Conservation (phyloP, 2,888 invertebrate genomes). For the Philopedon plagiatum region DNA sequence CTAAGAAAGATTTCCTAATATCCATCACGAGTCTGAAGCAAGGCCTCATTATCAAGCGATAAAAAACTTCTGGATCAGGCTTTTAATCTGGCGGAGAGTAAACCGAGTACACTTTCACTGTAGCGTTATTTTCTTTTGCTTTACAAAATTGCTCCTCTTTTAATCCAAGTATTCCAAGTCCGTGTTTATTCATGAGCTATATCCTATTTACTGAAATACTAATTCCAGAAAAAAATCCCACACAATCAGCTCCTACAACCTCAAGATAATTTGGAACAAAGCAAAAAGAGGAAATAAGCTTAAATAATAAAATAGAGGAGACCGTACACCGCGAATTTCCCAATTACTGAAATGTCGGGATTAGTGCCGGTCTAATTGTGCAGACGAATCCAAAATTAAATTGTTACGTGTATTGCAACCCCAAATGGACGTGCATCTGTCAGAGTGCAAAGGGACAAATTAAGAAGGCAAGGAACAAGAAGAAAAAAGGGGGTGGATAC, state of each 20-base stretch:
- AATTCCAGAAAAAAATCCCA: not conserved
- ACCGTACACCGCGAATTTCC: constrained; percentile 13
- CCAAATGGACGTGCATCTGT: constrained; percentile 39
- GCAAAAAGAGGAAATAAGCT: constrained; percentile 1
- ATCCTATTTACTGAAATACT: no score
- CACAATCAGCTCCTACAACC: not conserved
- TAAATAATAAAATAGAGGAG: constrained; percentile 14
- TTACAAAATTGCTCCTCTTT: no score
- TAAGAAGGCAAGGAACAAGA: constrained; percentile 1
- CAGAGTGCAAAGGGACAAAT: constrained; percentile 29
- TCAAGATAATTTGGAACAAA: not conserved
- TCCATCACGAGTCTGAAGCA: no score
- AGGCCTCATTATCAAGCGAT: no score
- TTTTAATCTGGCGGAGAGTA: no score
- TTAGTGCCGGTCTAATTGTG: constrained; percentile 37
- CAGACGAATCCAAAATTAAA: constrained; percentile 36
- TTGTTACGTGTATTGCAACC: constrained; percentile 38
- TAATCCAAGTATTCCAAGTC: no score
- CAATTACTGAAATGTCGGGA: constrained; percentile 39
- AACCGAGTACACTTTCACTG: no score
- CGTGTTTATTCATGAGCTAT: no score
- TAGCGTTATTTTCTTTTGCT: no score
- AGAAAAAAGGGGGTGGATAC: constrained; percentile 3
- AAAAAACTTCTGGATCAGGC: no score
- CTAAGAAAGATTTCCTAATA: no score